Evolutionary conservation across 2,888 invertebrate genomes (phyloP).

Genomic region (Diloba caeruleocephala): DNA sequence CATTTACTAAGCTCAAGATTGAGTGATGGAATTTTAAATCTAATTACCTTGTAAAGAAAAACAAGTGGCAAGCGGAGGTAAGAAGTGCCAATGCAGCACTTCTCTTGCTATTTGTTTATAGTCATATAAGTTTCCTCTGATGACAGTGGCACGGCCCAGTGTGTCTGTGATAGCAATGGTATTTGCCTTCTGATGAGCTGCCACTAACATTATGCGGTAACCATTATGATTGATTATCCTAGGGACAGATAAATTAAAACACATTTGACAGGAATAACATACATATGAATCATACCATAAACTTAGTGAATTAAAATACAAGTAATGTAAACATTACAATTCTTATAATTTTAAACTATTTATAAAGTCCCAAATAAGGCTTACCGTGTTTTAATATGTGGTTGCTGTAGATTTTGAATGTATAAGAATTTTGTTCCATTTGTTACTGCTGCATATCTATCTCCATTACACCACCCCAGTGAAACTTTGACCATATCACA

Average conservation of each 20-base stretch:
- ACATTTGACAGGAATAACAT: too few species aligned
- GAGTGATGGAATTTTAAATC: background rate
- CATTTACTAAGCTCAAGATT: too few species aligned
- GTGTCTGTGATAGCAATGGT: slow-evolving; percentile 78
- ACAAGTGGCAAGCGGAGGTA: slow-evolving; percentile 76
- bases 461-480: slow-evolving; percentile 76
- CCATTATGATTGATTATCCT: slow-evolving; percentile 72
- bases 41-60: slow-evolving; percentile 78
- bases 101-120: slow-evolving; percentile 69
- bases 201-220: slow-evolving; percentile 74
- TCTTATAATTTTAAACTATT: too few species aligned
- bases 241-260: slow-evolving; percentile 6
- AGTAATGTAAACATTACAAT: too few species aligned
- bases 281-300: too few species aligned
- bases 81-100: slow-evolving; percentile 82
- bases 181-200: slow-evolving; percentile 74
- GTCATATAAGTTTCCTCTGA: slow-evolving; percentile 76
- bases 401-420: slow-evolving; percentile 76
- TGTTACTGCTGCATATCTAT: slow-evolving; percentile 77
- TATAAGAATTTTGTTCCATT: slow-evolving; percentile 76
- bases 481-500: slow-evolving; percentile 69
- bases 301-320: too few species aligned
- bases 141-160: slow-evolving; percentile 74
- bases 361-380: too few species aligned
- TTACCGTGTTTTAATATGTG: slow-evolving; percentile 71